Evolutionary conservation across 2,113 vertebrate species (phyloP), one percentile per base, ranked within the genome.

Genomic region (Sinocyclocheilus anophthalmus): DNA sequence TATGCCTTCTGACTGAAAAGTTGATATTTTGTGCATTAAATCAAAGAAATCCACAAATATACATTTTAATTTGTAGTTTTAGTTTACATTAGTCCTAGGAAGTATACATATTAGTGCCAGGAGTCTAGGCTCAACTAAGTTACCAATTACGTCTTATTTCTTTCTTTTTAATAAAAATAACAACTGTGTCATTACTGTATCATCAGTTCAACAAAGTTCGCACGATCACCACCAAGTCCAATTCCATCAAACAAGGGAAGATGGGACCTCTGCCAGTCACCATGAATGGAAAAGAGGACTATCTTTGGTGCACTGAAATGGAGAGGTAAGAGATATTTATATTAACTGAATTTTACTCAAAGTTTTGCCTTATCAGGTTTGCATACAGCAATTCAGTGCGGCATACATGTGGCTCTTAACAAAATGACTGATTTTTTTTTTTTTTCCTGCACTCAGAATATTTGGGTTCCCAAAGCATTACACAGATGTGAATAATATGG

Each of bases 381-480:
- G n/a, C 70, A 80, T 33, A 33, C 30, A 33, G 30, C 30, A 33
- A 33, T 33, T 33, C 30, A 33, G 30, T 33, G 37, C 24, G 63
- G 37, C 3, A 85, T 61, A 24, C 10, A 45, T 16, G 24, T 85
- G 16, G 13, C 24, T 39, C 50, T 65, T 24, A 33, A 53, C 2
- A 55, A 53, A 39, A 73, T 37, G 5, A 5, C 30, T 39, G 65
- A 70, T 2, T 10, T 55, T 1, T 5, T 16, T 18, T 7, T 11
- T 18, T 10, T 45, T 45, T 45, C 78, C 12, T 85, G 70, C 86
- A 50, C 24, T 26, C 88, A 99, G 98, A 93, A 95, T 99, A 90
- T 98, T 99, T 3, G 97, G 97, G 9, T 99, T 99, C 87, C 98
- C 98, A 3, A 96, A 96, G 55, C 97, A 98, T 90, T 99, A 98